These are phyloP conservation scores for Burhinus bistriatus DNA, from an alignment of 2,113 vertebrate species.

Conservation along the genomic window DNA sequence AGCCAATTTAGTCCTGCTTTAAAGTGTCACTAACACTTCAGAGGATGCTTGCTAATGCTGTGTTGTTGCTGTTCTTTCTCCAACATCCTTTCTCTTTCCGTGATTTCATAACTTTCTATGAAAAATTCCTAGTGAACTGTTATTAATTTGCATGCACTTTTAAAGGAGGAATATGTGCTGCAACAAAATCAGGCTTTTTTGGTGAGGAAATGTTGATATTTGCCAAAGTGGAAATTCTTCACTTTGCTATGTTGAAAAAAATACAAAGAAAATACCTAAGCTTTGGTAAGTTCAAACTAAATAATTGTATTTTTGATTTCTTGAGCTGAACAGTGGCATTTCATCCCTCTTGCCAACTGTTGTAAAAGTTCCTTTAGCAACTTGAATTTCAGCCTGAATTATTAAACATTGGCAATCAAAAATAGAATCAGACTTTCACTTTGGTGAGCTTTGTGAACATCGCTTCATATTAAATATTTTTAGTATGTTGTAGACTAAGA, in stretches of 20 bases:
- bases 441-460: neutral
- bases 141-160: neutral
- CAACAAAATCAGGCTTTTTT: neutral
- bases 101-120: neutral
- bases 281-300: neutral
- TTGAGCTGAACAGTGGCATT: conserved; percentile 51
- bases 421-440: conserved; percentile 31
- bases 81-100: neutral
- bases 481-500: neutral
- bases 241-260: neutral
- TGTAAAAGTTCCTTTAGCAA: conserved; percentile 32
- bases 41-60: neutral
- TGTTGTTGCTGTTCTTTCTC: neutral
- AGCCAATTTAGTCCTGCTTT: neutral
- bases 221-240: neutral
- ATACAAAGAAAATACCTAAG: neutral
- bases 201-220: neutral
- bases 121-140: neutral
- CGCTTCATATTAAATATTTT: neutral
- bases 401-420: conserved; percentile 9
- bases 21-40: neutral
- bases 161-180: neutral
- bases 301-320: conserved; percentile 20
- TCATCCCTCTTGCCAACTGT: conserved; percentile 18
- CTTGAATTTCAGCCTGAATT: conserved; percentile 44